Evolutionary conservation across 2,113 vertebrate genomes (phyloP).

Genomic region (Mellivora capensis): DNA sequence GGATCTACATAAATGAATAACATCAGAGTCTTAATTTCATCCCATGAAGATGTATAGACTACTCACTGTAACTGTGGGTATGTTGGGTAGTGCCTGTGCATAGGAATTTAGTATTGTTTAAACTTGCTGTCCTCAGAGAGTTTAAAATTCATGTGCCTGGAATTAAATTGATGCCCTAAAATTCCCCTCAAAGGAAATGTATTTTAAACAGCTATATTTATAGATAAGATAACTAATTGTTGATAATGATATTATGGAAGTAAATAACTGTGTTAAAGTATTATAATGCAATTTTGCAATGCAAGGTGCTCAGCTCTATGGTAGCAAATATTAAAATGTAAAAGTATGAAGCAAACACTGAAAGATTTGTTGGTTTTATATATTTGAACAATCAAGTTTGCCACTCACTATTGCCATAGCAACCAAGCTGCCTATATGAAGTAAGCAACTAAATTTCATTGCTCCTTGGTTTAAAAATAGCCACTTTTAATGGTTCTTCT

Average conservation of each 20-base stretch:
- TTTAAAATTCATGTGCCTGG: slow-evolving; percentile 7
- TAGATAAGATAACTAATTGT: slow-evolving; percentile 52
- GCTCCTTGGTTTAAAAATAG: slow-evolving; percentile 62
- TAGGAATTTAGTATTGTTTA: slow-evolving; percentile 21
- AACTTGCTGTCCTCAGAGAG: background rate
- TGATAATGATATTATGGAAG: slow-evolving; percentile 9
- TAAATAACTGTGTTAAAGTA: slow-evolving; percentile 30
- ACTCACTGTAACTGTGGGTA: background rate
- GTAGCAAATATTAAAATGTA: slow-evolving; percentile 35
- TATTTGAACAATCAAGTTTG: slow-evolving; percentile 67
- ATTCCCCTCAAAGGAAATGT: slow-evolving; percentile 22
- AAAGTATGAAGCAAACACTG: background rate
- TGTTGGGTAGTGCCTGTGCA: background rate
- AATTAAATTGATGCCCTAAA: slow-evolving; percentile 18
- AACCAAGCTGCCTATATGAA: slow-evolving; percentile 63
- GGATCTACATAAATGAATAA: slow-evolving; percentile 15
- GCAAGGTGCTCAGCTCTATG: background rate
- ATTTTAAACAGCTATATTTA: slow-evolving; percentile 14
- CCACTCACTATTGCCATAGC: slow-evolving; percentile 46
- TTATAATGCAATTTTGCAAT: slow-evolving; percentile 20
- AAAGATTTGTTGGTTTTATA: slow-evolving; percentile 62
- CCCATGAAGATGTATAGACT: background rate
- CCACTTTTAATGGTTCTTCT: slow-evolving; percentile 50
- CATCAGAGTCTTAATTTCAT: background rate
- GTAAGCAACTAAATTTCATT: slow-evolving; percentile 62